Base-by-base conservation (phyloP, 2,113 vertebrate genomes). In the Hyperopisus bebe region DNA sequence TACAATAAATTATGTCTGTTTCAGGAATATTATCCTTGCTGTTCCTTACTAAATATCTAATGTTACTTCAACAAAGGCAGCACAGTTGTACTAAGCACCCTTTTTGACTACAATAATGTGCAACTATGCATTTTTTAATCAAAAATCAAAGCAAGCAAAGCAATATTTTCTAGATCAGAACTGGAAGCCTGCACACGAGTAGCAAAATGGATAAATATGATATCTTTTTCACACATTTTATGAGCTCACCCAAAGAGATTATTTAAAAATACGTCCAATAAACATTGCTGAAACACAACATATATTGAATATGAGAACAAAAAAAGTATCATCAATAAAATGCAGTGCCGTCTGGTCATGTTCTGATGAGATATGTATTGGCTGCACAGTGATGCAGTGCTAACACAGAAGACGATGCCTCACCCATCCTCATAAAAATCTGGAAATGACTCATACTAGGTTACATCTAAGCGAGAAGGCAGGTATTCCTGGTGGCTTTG, bases 381-480 rank as follows among this genome's bases (percentile, higher is more conserved):
- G 10, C 24, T 88, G 47, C 42, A 74, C n/a, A 1, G 62, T 51
- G 55, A 91, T 91, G 89, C 89, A 53, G 90, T 83, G 44, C 15
- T 51, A 53, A 89, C 62, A 91, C 39, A 58, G 62, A 50, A 27
- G 35, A 87, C n/a, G 89, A 91, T 91, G 93, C 94, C 94, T 95
- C 94, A 94, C 95, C 95, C 94, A 95, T 94, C 94, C 94, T 92
- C 93, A 92, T 94, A 94, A 93, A 90, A 92, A 91, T 92, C 39
- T 88, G 90, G 86, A 94, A 92, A 93, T 94, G 94, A 95, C 93
- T 95, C 95, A 95, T 92, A 89, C 91, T 53, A 15, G 90, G 89
- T 95, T 93, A 94, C 94, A 94, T 95, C 94, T 94, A 93, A 93
- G 88, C 92, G 90, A 42, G 92, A 91, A 93, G 92, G 94, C 91